These are phyloP conservation scores for Hydraecia micacea DNA, from an alignment of 2,888 invertebrate species.

Conservation along the genomic window DNA sequence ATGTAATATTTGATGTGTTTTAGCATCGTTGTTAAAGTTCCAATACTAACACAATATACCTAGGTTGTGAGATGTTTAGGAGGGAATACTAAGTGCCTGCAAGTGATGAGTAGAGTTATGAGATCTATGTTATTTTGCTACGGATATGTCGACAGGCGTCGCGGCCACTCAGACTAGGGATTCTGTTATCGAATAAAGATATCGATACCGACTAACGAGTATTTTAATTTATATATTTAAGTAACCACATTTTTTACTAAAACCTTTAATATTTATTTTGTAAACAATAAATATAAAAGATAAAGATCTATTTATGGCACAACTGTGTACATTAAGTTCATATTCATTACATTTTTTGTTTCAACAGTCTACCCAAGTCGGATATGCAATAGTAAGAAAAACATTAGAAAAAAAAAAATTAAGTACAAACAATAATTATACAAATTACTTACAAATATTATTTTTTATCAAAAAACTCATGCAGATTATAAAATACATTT, in stretches of 20 bases:
- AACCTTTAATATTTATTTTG: constrained; percentile 25
- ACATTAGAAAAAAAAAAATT: no score
- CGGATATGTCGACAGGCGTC: constrained; percentile 7
- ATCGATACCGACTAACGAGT: constrained; percentile 9
- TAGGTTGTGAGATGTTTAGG: constrained; percentile 37
- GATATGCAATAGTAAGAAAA: no score
- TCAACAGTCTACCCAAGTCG: no score
- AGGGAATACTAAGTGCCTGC: constrained; percentile 47
- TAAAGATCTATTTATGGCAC: no score
- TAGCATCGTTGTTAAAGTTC: constrained; percentile 59
- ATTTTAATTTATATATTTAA: constrained; percentile 9
- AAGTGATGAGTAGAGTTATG: constrained; percentile 26
- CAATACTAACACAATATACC: constrained; percentile 17
- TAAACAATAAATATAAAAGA: no score
- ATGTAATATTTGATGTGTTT: constrained; percentile 62
- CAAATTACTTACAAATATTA: no score
- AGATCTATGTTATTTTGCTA: not conserved
- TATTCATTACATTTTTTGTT: no score
- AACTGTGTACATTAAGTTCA: no score
- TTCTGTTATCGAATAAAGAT: constrained; percentile 22
- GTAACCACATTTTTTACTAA: constrained; percentile 7
- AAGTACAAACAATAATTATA: no score
- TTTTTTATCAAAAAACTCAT: no score
- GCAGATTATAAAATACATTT: no score
- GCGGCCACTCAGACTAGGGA: not conserved